Evolutionary conservation across 37 sponge, comb jelly and placozoan species (phyloP), one percentile per base, ranked within the genome.

Genomic region (Tethya wilhelma): DNA sequence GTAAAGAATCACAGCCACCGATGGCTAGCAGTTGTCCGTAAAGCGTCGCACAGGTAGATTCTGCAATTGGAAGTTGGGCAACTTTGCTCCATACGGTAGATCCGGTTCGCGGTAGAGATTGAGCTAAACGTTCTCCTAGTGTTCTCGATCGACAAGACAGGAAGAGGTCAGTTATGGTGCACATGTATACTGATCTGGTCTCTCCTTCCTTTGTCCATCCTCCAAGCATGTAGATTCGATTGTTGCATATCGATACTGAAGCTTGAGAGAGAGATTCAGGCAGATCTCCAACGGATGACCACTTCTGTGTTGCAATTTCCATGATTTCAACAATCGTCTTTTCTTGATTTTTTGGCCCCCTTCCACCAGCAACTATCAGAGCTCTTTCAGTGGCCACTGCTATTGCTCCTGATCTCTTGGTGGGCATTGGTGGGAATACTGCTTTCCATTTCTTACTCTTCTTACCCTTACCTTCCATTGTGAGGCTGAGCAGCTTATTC

Each of bases 1-100:
- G n/a, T n/a, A n/a, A n/a, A n/a, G n/a, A n/a, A n/a, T n/a, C n/a
- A n/a, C n/a, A n/a, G n/a, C n/a, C n/a, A n/a, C n/a, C n/a, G n/a
- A n/a, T n/a, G n/a, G n/a, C n/a, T n/a, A n/a, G n/a, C n/a, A n/a
- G 66, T 33, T 65, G 66, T 29, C 66, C 36, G 4, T 65, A 34
- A 19, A 65, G 36, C 17, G 37, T 4, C 4, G 8, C 36, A 7
- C 32, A 5, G 19, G 66, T 4, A 28, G 66, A 65, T 31, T 33
- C 28, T 19, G 2, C 6, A 3, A 65, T 2, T 17, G 37, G 66
- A 14, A 28, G 25, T 30, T 29, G 30, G 32, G 36, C n/a, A n/a
- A n/a, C n/a, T n/a, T n/a, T n/a, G n/a, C n/a, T n/a, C n/a, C n/a
- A n/a, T n/a, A n/a, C n/a, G n/a, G n/a, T n/a, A n/a, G n/a, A n/a